Conservation (phyloP, 2,797 vertebrate species). For the Sandelia bainsii region DNA sequence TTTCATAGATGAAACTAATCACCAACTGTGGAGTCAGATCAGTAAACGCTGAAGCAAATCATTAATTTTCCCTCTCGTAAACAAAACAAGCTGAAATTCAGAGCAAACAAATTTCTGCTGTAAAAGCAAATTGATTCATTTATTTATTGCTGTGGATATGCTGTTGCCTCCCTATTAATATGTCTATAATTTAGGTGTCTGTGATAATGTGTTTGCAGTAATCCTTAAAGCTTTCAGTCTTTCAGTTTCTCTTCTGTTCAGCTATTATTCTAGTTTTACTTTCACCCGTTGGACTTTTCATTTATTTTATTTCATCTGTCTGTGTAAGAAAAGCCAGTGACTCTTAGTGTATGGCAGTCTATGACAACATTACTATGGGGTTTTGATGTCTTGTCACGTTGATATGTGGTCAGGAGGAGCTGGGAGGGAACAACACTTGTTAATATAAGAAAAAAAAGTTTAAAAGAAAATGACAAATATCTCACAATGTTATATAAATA, state of each 20-base stretch:
- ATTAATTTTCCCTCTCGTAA: constrained; percentile 7
- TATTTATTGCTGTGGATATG: not conserved
- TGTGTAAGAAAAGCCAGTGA: not conserved
- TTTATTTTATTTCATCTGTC: constrained; percentile 8
- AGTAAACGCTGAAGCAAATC: constrained; percentile 6
- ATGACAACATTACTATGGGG: not conserved
- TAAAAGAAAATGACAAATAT: not conserved
- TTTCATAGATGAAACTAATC: not conserved
- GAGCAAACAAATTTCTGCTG: not conserved
- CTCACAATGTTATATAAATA: not conserved
- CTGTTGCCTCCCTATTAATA: constrained; percentile 4
- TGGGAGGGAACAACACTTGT: too few relatives aligned
- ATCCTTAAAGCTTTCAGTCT: constrained; percentile 33
- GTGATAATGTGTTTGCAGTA: constrained; percentile 26
- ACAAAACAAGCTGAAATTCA: constrained; percentile 9
- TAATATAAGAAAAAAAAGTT: too few relatives aligned
- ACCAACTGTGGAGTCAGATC: constrained; percentile 4
- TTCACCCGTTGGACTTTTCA: not conserved
- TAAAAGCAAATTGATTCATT: constrained; percentile 14
- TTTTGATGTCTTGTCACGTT: too few relatives aligned
- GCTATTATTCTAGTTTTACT: not conserved
- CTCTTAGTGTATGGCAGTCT: not conserved
- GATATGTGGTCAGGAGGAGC: too few relatives aligned
- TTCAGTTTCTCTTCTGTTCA: not conserved
- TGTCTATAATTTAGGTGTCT: constrained; percentile 28